A percentile compares a stretch with the other conserved stretches of the same genome.
Evolutionary conservation across 1,140 invertebrate genomes (phyloP).

Genomic region (Drosophila kohkoa): DNA sequence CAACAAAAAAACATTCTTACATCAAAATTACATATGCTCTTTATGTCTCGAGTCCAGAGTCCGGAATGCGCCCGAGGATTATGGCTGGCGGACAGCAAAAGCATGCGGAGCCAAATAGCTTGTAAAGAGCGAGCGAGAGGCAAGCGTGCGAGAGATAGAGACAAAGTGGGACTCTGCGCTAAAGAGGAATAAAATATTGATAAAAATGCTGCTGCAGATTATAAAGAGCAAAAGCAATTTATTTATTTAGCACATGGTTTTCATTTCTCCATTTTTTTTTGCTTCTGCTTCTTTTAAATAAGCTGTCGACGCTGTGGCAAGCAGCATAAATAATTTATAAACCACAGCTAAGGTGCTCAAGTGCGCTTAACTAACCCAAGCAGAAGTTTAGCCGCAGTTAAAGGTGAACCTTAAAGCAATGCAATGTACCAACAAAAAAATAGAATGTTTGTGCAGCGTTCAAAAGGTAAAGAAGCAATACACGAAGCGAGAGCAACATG

Average conservation of each 20-base stretch:
- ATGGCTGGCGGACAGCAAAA: slow-evolving; percentile 7
- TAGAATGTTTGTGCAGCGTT: slow-evolving; percentile 2
- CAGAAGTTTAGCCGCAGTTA: slow-evolving; percentile 6
- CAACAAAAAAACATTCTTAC: background rate
- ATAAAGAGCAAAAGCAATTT: slow-evolving; percentile 60
- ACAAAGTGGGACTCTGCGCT: background rate
- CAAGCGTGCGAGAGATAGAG: background rate
- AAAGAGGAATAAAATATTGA: slow-evolving; percentile 42
- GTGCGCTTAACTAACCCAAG: slow-evolving; percentile 18
- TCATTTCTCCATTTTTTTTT: background rate
- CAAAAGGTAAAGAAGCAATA: slow-evolving; percentile 8
- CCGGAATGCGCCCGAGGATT: slow-evolving; percentile 16
- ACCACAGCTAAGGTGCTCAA: slow-evolving; percentile 25
- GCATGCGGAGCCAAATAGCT: slow-evolving; percentile 4
- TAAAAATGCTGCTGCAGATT: slow-evolving; percentile 64
- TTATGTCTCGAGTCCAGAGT: slow-evolving; percentile 26
- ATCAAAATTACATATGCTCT: slow-evolving; percentile 40
- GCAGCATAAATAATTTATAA: slow-evolving; percentile 66
- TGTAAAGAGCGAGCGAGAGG: background rate
- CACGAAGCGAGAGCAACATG: background rate
- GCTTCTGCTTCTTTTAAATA: slow-evolving; percentile 19
- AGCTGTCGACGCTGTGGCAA: slow-evolving; percentile 16
- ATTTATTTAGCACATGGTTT: slow-evolving; percentile 58
- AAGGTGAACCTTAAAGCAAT: slow-evolving; percentile 25
- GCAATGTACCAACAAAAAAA: background rate